A percentile compares a stretch with the other conserved stretches of the same genome.
phyloP scores from a whole-genome alignment of 2,113 vertebrate genomes.

The Trinectes maculatus region DNA sequence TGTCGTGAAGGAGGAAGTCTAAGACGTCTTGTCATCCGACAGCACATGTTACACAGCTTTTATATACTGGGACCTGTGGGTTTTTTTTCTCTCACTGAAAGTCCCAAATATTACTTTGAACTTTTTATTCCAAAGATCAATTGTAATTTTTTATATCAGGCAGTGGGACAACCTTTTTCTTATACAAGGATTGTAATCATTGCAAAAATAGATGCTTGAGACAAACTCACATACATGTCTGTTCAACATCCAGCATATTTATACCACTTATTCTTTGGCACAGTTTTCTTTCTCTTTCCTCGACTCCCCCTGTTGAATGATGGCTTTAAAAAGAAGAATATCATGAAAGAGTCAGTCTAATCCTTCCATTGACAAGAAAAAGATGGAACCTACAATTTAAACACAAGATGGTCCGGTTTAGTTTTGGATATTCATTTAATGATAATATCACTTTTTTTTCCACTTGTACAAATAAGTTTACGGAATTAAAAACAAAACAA shows the following conservation, averaged over 20 bases:
- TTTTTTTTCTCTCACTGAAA: too few species aligned
- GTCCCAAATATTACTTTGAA: background rate
- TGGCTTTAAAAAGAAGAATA: constrained; percentile 29
- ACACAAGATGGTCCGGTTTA: background rate
- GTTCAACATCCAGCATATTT: background rate
- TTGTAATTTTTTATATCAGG: too few species aligned
- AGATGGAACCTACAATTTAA: background rate
- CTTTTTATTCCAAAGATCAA: too few species aligned
- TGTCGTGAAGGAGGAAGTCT: constrained; percentile 42
- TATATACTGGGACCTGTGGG: background rate
- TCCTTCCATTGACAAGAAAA: constrained; percentile 14
- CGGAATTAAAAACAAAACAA: constrained; percentile 48
- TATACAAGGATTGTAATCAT: too few species aligned
- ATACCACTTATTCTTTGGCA: constrained; percentile 3
- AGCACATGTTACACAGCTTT: constrained; percentile 25
- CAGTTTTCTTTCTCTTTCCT: background rate
- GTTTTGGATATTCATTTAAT: constrained; percentile 76
- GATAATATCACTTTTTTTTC: constrained; percentile 65
- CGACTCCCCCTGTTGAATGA: constrained; percentile 14
- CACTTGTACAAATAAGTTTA: constrained; percentile 79
- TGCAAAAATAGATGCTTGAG: too few species aligned
- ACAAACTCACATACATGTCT: background rate
- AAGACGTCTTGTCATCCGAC: constrained; percentile 28
- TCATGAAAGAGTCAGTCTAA: constrained; percentile 38
- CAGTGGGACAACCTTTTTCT: too few species aligned